Evolutionary conservation across 2,113 vertebrate species (phyloP).

Genomic region (Mustela lutreola): DNA sequence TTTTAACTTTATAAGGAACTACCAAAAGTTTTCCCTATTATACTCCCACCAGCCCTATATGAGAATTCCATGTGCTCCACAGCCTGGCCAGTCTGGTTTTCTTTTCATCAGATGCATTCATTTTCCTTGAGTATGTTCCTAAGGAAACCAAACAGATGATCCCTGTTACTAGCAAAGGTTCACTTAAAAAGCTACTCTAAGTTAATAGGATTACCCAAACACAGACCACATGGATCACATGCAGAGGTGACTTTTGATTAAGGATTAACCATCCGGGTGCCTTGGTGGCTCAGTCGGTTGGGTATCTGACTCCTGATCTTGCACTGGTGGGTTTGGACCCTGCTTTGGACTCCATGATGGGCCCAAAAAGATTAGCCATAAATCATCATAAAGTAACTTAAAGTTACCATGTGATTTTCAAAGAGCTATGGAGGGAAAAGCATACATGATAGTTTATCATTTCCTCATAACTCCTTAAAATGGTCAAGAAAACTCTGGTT

Average conservation of each 20-base stretch:
- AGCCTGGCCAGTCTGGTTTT: not conserved
- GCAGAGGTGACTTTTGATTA: constrained; percentile 16
- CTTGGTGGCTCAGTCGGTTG: not conserved
- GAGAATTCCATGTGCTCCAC: not conserved
- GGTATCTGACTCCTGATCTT: not conserved
- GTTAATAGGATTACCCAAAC: constrained; percentile 39
- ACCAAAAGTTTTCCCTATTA: constrained; percentile 28
- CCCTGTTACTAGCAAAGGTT: constrained; percentile 22
- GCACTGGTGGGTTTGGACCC: not conserved
- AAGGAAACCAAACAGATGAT: constrained; percentile 53
- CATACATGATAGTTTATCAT: not conserved
- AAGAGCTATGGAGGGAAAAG: not conserved
- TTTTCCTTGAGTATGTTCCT: not conserved
- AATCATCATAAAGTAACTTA: constrained; percentile 52
- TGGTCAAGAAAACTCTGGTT: constrained; percentile 30
- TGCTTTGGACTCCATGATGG: not conserved
- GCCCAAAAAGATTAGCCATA: not conserved
- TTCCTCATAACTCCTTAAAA: constrained; percentile 20
- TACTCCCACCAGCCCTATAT: not conserved
- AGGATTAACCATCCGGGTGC: not conserved
- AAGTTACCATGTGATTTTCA: constrained; percentile 1
- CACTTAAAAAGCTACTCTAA: constrained; percentile 43
- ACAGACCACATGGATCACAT: not conserved
- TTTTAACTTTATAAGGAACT: constrained; percentile 46
- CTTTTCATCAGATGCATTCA: not conserved